Evolutionary conservation across 2,888 invertebrate genomes (phyloP), one percentile per base, ranked within the genome.

Genomic region (Sinelater perroti): DNA sequence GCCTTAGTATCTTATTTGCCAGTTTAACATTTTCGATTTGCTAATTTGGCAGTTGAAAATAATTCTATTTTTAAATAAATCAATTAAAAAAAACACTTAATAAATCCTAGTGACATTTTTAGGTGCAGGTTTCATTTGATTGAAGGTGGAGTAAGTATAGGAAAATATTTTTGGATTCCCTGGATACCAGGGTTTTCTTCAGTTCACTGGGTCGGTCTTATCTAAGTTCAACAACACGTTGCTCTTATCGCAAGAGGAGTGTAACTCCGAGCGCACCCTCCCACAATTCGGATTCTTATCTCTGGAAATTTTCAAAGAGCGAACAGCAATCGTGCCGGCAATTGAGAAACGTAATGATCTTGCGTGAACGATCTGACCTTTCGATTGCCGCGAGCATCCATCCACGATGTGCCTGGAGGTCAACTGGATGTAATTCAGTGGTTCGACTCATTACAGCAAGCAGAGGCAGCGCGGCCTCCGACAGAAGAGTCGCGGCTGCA

Each of bases 221-320:
- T n/a, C n/a, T n/a, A 24, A 40, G 40, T 40, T 40, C 14, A 40
- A 24, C 24, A 40, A 13, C 21, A 24, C 24, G 24, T 24, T 24
- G 4, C 24, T 24, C 24, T 28, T 28, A 28, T 28, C 28, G 28
- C 28, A 28, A 28, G 28, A n/a, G n/a, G n/a, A n/a, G n/a, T n/a
- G n/a, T n/a, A n/a, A n/a, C n/a, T n/a, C n/a, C n/a, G n/a, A n/a
- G 24, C 20, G 11, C 24, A 40, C 6, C 40, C 40, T 40, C 40
- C 40, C 14, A 40, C 40, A 24, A 40, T 3, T 21, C 8, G 8
- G 11, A 40, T 40, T 28, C 14, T 4, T 28, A n/a, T 28, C 5
- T n/a, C 10, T 40, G 24, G 20, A 24, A 40, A 40, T 11, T 40
- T 20, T 40, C 26, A 40, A 38, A 10, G 8, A 38, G 14, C 13